Base-by-base conservation (phyloP, 2,888 invertebrate species). In the Xestobium rufovillosum region DNA sequence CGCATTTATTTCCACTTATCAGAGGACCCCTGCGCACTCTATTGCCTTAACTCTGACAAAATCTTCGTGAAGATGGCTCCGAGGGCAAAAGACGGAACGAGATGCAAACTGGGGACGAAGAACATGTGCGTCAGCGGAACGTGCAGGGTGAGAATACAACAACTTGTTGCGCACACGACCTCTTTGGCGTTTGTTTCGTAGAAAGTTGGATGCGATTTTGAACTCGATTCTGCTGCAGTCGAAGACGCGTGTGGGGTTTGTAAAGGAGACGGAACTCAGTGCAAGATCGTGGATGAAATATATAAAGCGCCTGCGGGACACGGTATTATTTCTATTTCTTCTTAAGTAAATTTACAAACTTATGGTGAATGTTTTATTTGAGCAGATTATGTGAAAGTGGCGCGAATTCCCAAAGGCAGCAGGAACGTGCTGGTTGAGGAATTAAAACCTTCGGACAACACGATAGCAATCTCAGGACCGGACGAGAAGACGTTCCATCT, bases 181-280 rank as follows among this genome's bases (percentile, higher is more conserved):
- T 34, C 13, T 19, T 10, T 32, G 11, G 15, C 11, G 23, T 28
- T 30, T 30, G 9, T 23, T 8, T 13, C 11, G 28, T 57, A 80
- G 80, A 70, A 70, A 55, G 72, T 81, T 9, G 78, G 80, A 2
- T 81, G 81, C 59, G 80, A 81, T 57, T 75, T 74, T 69, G 63
- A 64, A 23, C 65, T 81, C 13, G 75, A 78, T 52, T 80, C 80
- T 0, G 67, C 69, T 35, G 77, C 78, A 0, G 68, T 71, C 11
- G 79, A 80, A 53, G 80, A 81, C 56, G 65, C 70, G 16, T 81
- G 81, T 53, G 81, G 81, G 2, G 68, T 78, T 26, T 81, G 81
- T 53, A 75, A 76, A 45, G 80, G 81, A 1, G 78, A 80, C 56
- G 79, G 79, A 2, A 74, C 75, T 1, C 72, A 73, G 33, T 81